Evolutionary conservation across 1,140 invertebrate genomes (phyloP), one percentile per base, ranked within the genome.

Genomic region (Drosophila ananassae): DNA sequence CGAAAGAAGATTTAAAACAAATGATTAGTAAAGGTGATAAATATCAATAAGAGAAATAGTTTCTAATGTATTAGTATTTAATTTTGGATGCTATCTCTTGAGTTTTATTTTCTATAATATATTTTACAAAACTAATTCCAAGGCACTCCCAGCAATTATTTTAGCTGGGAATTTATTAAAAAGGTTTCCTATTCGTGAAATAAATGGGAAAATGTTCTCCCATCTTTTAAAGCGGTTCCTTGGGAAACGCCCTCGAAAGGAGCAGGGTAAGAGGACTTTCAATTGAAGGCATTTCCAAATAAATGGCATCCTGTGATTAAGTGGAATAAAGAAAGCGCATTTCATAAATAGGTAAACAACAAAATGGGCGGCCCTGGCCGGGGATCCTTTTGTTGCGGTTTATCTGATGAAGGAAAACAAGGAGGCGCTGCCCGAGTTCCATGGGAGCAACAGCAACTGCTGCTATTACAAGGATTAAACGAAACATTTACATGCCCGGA

Each of bases 391-490:
- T 71, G 64, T 73, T 85, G 71, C 63, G 73, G 82, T 77, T 80
- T 73, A 54, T 72, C 50, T 34, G 25, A 68, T 48, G 32, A 24
- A 62, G 67, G 22, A 30, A 9, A 41, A 56, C 22, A 39, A 58
- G 74, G 66, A 73, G 75, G 75, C 62, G 75, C 53, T 52, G 50
- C 13, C 22, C 66, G 58, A 64, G 67, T 85, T 87, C 25, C 74
- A 75, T 89, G 83, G 78, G 72, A 87, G 71, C 69, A 72, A 41
- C 52, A 52, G 28, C 78, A 87, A 87, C 80, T 82, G 82, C 39
- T 75, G 83, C 66, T 78, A 89, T 89, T 73, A 76, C 67, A 89
- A 78, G 79, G 83, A 87, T 87, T 87, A 79, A 82, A 68, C 50
- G 58, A 17, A 55, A 57, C 59, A 82, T 87, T 87, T 82, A 82